Evolutionary conservation across 1,140 invertebrate genomes (phyloP).

Genomic region (Sesamia nonagrioides): DNA sequence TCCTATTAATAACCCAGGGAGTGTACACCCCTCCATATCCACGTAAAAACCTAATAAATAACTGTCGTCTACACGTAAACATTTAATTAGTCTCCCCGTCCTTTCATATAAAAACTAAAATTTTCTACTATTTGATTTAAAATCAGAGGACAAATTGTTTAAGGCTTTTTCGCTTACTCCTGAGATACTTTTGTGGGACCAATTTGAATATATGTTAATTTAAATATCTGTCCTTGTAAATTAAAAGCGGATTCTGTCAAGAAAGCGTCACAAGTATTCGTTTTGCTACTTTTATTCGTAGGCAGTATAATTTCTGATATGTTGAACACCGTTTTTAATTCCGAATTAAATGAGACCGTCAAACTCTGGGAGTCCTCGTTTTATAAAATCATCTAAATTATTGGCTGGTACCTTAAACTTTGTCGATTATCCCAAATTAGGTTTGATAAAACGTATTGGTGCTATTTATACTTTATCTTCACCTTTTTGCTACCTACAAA

Average conservation of each 20-base stretch:
- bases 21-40: conserved; percentile 3
- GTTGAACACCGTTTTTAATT: background rate
- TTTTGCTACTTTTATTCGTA: background rate
- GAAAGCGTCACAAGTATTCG: background rate
- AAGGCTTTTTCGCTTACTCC: background rate
- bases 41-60: conserved; percentile 20
- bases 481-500: background rate
- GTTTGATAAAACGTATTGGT: conserved; percentile 18
- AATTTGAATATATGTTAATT: conserved; percentile 9
- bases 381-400: conserved; percentile 26
- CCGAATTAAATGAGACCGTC: conserved; percentile 7
- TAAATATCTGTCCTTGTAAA: background rate
- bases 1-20: conserved; percentile 18
- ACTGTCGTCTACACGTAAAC: conserved; percentile 26
- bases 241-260: background rate
- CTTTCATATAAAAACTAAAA: background rate
- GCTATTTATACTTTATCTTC: background rate
- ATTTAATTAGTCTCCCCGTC: conserved; percentile 6
- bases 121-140: background rate
- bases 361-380: conserved; percentile 13
- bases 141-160: conserved; percentile 1
- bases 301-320: conserved; percentile 4
- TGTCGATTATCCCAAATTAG: conserved; percentile 24
- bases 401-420: conserved; percentile 21
- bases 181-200: background rate